Conservation (phyloP, 2,888 invertebrate species). For the Auanema freiburgensis region DNA sequence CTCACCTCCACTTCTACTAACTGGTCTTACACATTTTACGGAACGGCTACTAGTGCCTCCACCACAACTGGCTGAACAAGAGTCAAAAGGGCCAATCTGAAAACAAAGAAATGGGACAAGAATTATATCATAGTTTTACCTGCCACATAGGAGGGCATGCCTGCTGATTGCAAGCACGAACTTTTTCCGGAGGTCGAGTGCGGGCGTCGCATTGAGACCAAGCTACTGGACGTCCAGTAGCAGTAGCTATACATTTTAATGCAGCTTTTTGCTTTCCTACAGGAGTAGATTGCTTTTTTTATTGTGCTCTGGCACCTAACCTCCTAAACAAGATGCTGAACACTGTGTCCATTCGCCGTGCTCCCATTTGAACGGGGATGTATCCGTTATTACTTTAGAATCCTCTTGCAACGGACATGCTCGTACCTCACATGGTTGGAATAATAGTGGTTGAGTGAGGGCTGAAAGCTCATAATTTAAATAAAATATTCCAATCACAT, state of each 20-base stretch:
- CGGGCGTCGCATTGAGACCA: slow-evolving; percentile 84
- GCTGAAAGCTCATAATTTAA: slow-evolving; percentile 26
- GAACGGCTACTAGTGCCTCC: slow-evolving; percentile 84
- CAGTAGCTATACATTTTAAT: slow-evolving; percentile 49
- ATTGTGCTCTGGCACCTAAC: slow-evolving; percentile 33
- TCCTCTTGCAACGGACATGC: slow-evolving; percentile 53
- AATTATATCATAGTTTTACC: slow-evolving; percentile 16
- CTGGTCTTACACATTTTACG: slow-evolving; percentile 77
- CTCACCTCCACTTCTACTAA: slow-evolving; percentile 36
- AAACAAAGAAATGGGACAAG: slow-evolving; percentile 7
- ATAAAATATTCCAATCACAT: not conserved
- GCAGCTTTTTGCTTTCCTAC: slow-evolving; percentile 56
- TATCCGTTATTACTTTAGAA: slow-evolving; percentile 29
- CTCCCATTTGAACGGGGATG: slow-evolving; percentile 49
- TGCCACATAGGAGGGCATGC: slow-evolving; percentile 83
- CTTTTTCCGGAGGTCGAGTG: slow-evolving; percentile 84
- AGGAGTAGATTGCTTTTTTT: slow-evolving; percentile 5
- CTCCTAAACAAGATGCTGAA: slow-evolving; percentile 87
- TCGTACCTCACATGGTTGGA: slow-evolving; percentile 57
- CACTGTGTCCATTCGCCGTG: slow-evolving; percentile 73
- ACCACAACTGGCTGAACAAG: slow-evolving; percentile 88
- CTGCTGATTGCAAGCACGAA: slow-evolving; percentile 85
- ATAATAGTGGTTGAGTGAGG: slow-evolving; percentile 54
- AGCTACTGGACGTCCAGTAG: slow-evolving; percentile 77
- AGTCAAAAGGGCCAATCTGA: slow-evolving; percentile 46